Conservation (phyloP, 2,888 invertebrate genomes). For the Macrosiphum euphorbiae region DNA sequence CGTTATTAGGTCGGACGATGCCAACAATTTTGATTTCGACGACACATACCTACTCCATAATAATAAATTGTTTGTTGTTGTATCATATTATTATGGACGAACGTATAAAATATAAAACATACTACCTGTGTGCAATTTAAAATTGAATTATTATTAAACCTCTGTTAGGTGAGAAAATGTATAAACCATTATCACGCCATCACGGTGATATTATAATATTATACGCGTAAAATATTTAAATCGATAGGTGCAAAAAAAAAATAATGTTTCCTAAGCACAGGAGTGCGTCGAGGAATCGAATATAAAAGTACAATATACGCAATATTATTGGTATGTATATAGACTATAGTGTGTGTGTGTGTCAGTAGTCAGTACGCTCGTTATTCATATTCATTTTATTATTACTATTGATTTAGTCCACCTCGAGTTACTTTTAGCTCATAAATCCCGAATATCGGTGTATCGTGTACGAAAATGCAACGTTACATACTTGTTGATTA, state of each 20-base stretch:
- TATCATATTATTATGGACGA: neutral
- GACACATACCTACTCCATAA: neutral
- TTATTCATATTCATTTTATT: neutral
- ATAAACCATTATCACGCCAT: neutral
- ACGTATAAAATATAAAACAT: neutral
- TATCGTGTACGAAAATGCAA: neutral
- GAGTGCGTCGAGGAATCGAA: neutral
- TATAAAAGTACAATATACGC: neutral
- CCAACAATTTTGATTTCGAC: neutral
- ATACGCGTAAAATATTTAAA: neutral
- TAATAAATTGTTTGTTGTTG: neutral
- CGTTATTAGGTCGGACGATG: neutral
- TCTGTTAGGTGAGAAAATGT: neutral
- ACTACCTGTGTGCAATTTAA: neutral
- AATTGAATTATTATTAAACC: neutral
- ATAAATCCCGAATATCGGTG: neutral
- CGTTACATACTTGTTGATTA: constrained; percentile 3
- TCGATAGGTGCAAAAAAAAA: neutral
- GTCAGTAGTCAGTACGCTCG: neutral
- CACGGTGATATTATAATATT: neutral
- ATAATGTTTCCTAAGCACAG: neutral
- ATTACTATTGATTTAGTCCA: neutral
- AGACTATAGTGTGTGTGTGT: too few species aligned
- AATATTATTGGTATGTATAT: neutral
- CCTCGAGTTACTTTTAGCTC: neutral